phyloP scores from a whole-genome alignment of 2,113 vertebrate genomes.

The Mirounga angustirostris region DNA sequence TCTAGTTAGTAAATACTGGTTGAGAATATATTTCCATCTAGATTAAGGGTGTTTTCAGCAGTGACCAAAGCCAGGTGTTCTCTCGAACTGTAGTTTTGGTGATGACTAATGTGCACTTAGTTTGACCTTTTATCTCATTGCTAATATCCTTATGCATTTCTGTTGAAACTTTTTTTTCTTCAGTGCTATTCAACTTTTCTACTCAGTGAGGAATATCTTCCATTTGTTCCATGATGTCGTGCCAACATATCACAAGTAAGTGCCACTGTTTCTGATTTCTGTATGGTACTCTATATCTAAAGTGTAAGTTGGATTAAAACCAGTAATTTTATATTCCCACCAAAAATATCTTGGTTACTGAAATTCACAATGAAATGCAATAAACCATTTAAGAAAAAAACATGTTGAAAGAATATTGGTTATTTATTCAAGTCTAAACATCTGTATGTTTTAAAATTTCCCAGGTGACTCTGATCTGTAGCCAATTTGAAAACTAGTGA shows the following conservation, averaged over 20 bases:
- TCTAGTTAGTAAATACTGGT: constrained; percentile 42
- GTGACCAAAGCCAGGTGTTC: neutral
- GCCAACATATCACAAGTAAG: constrained; percentile 98
- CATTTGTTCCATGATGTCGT: constrained; percentile 98
- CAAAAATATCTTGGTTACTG: constrained; percentile 15
- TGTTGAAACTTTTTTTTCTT: neutral
- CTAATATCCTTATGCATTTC: neutral
- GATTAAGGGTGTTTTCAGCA: neutral
- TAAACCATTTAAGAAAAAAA: constrained; percentile 15
- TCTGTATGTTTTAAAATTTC: constrained; percentile 30
- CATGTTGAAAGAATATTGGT: neutral
- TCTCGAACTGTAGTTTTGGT: neutral
- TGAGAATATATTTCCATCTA: neutral
- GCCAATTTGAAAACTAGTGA: constrained; percentile 35
- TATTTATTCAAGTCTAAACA: constrained; percentile 17
- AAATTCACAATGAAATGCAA: neutral
- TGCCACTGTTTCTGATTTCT: neutral
- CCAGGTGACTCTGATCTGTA: neutral
- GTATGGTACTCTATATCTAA: neutral
- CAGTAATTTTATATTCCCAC: neutral
- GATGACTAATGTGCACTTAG: neutral
- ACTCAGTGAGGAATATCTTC: constrained; percentile 96
- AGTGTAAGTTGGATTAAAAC: neutral
- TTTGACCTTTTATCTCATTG: constrained; percentile 24
- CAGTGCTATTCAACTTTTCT: constrained; percentile 96